These are phyloP conservation scores for Lethenteron camtschaticum DNA, from an alignment of 2,113 vertebrate genomes.

Conservation along the genomic window DNA sequence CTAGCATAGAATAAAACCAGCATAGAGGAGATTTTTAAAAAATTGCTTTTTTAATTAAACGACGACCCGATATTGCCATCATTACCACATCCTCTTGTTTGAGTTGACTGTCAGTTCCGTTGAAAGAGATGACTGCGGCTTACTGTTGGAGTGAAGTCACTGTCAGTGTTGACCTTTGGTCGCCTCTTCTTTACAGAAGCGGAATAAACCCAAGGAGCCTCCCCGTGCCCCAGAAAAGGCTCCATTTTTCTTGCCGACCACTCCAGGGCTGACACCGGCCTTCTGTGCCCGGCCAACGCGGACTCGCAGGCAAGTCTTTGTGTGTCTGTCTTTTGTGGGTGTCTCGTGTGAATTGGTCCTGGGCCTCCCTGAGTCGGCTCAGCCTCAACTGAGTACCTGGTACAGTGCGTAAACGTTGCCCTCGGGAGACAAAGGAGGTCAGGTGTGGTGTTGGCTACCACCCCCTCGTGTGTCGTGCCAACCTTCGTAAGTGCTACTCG, in stretches of 20 bases:
- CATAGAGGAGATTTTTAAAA: too few relatives aligned
- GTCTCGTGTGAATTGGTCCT: neutral
- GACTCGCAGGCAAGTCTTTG: conserved; percentile 25
- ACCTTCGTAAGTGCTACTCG: too few relatives aligned
- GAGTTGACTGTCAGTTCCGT: neutral
- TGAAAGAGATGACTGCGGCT: neutral
- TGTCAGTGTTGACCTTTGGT: neutral
- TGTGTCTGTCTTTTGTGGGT: neutral
- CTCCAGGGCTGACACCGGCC: conserved; percentile 55
- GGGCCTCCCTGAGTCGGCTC: neutral
- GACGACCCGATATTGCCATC: neutral
- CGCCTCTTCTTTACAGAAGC: conserved; percentile 32
- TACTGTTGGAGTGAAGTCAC: too few relatives aligned
- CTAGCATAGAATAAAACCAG: too few relatives aligned
- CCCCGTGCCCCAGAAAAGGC: conserved; percentile 47
- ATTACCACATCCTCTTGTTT: neutral
- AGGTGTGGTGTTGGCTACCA: conserved; percentile 21
- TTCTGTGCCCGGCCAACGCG: conserved; percentile 22
- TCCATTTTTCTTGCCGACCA: conserved; percentile 78
- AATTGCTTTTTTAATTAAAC: neutral
- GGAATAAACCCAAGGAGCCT: conserved; percentile 58
- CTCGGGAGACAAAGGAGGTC: conserved; percentile 56
- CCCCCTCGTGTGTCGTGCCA: too few relatives aligned
- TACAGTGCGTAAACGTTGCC: conserved; percentile 13
- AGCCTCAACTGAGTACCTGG: neutral